Base-by-base conservation (phyloP, 30 jellyfish, hydroid and myxozoan genomes). In the Cassiopea xamachana region DNA sequence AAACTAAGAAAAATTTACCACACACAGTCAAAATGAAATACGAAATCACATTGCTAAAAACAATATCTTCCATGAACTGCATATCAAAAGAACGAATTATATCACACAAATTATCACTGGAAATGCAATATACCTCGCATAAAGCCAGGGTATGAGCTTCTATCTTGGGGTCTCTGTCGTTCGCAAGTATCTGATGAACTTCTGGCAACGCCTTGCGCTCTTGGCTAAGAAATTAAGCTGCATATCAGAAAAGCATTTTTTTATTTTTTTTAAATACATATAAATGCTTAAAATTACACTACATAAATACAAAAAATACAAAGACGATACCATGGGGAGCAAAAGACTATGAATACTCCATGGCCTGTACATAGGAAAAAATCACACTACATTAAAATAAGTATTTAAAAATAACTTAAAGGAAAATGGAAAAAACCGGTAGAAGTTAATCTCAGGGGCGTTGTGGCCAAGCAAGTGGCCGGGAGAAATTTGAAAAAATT, bases 111-210 rank as follows among this genome's bases (percentile, higher is more conserved):
- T 12, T 59, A 18, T 4, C 15, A 14, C 7, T 5, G 78, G 17
- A 4, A 43, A 18, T 69, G 78, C 78, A 69, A 14, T 0, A 8
- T 71, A 71, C 80, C 55, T 71, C 39, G 80, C 0, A 19, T 71
- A 15, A 14, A 12, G 10, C 39, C 80, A 2, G 18, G 8, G 80
- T 17, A 17, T 71, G 80, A 55, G 80, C 18, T 55, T 7, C n/a
- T 48, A 55, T 78, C 87, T 9, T 59, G 87, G 1, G 87, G 87
- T n/a, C 48, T 49, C n/a, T 78, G 87, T 48, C 87, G 87, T 48
- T 78, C 87, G 51, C 87, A 78, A 1, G 87, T 78, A 50, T 82
- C 90, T 67, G 90, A 82, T 1, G 90, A 51, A 68, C 90, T 82
- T 70, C 90, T 69, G 7, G 90, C 74, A 62, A 82, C 82, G 27